Evolutionary conservation across 2,797 vertebrate species (phyloP), one percentile per base, ranked within the genome.

Genomic region (Botia kubotai): DNA sequence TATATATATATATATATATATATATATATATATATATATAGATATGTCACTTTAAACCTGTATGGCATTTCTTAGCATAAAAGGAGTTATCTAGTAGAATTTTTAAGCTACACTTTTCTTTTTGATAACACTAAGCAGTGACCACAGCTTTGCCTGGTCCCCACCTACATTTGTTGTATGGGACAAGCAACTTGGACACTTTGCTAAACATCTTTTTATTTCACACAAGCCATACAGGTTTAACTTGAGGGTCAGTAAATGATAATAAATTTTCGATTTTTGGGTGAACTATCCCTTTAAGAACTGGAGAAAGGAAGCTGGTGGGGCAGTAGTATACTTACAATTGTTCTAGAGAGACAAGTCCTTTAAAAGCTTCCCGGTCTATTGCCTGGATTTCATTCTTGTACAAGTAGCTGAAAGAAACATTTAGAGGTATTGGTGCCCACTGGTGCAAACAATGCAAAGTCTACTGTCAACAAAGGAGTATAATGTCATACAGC

Each of bases 361-460:
- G 98, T 93, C 98, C 98, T 94, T 97, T 97, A 97, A 99, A 99
- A 88, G 98, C 97, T 94, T 99, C 96, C 95, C 96, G 97, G 97
- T 98, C 97, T 96, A 99, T 96, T 94, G 98, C 94, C 94, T 98
- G 97, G 96, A 99, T 99, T 96, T 99, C 98, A 97, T 99, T 99
- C 97, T 99, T 99, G 98, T 99, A 99, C 95, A 99, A 96, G 96
- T 99, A 99, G 95, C 98, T 99, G 97, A 93, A 97, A 97, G 95
- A 97, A 95, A 98, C 92, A 95, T 93, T 95, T 93, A 94, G 92
- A 91, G 89, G 92, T 90, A 93, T 98, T 97, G 97, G 96, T 94
- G 91, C 5, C 2, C 6, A 43, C 16, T 19, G 16, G 23, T 13
- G 13, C 33, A 93, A 84, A 93, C 90, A 91, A 90, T 33, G 33